Evolutionary conservation across 2,113 vertebrate genomes (phyloP).

Genomic region (Cryptomyrus ogoouensis): DNA sequence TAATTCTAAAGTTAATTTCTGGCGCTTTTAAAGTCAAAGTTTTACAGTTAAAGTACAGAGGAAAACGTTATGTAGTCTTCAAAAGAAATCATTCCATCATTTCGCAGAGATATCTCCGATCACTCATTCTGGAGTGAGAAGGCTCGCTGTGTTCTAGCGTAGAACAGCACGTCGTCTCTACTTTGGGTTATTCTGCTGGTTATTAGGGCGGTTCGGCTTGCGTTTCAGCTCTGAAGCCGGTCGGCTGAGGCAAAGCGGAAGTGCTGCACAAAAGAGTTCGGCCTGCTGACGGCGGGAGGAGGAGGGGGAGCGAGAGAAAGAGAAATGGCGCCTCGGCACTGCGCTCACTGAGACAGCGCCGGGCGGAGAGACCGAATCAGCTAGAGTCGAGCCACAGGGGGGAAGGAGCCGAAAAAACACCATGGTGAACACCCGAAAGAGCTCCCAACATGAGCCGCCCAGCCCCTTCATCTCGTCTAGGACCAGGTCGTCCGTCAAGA

Average conservation of each 20-base stretch:
- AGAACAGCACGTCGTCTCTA: neutral
- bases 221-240: neutral
- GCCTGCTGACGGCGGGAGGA: slow-evolving; percentile 30
- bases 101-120: neutral
- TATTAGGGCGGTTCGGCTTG: neutral
- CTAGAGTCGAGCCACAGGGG: slow-evolving; percentile 25
- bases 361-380: slow-evolving; percentile 50
- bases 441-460: slow-evolving; percentile 55
- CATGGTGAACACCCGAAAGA: slow-evolving; percentile 91
- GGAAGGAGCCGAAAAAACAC: slow-evolving; percentile 34
- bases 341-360: slow-evolving; percentile 55
- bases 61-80: neutral
- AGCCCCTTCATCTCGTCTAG: slow-evolving; percentile 83
- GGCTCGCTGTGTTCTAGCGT: neutral
- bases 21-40: neutral
- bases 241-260: slow-evolving; percentile 36
- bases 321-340: slow-evolving; percentile 69
- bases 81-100: neutral
- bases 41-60: neutral
- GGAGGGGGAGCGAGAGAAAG: slow-evolving; percentile 33
- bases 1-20: neutral
- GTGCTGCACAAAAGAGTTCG: slow-evolving; percentile 29
- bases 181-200: neutral
- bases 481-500: slow-evolving; percentile 76
- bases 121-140: neutral